Percentiles rank a stretch among this genome's conserved stretches.
phyloP scores from a whole-genome alignment of 2,113 vertebrate species.

The Tonatia bakeri region DNA sequence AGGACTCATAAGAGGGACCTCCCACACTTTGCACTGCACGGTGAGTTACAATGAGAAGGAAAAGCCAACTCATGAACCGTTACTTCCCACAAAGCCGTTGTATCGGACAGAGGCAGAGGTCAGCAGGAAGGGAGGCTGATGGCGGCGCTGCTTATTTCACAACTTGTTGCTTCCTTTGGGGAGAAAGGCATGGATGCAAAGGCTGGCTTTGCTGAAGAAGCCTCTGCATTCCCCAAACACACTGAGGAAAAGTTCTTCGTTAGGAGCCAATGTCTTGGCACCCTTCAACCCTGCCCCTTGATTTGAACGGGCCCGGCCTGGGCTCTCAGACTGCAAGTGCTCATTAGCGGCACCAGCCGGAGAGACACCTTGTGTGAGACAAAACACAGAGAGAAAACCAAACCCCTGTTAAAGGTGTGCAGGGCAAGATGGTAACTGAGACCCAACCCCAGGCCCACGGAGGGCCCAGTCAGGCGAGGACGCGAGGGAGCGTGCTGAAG shows the following conservation, averaged over 20 bases:
- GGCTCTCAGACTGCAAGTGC: not conserved
- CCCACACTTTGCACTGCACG: not conserved
- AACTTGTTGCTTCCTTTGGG: not conserved
- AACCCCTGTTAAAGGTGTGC: not conserved
- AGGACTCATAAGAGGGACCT: not conserved
- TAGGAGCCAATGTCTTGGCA: not conserved
- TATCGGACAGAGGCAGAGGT: not conserved
- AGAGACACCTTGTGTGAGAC: not conserved
- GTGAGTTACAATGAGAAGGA: not conserved
- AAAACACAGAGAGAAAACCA: not conserved
- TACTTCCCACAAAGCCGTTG: not conserved
- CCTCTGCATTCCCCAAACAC: not conserved
- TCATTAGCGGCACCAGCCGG: not conserved
- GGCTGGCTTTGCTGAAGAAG: not conserved
- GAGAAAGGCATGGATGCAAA: not conserved
- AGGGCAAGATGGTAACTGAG: no score
- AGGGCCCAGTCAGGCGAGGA: not conserved
- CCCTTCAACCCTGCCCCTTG: not conserved
- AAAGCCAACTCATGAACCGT: not conserved
- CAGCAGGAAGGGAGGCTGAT: not conserved
- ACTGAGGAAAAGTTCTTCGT: not conserved
- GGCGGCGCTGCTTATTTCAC: not conserved
- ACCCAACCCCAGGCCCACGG: not conserved
- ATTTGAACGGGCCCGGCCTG: not conserved
- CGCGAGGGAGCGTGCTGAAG: not conserved